Base-by-base conservation (phyloP, 2,797 vertebrate genomes). In the Poeciliopsis turneri region DNA sequence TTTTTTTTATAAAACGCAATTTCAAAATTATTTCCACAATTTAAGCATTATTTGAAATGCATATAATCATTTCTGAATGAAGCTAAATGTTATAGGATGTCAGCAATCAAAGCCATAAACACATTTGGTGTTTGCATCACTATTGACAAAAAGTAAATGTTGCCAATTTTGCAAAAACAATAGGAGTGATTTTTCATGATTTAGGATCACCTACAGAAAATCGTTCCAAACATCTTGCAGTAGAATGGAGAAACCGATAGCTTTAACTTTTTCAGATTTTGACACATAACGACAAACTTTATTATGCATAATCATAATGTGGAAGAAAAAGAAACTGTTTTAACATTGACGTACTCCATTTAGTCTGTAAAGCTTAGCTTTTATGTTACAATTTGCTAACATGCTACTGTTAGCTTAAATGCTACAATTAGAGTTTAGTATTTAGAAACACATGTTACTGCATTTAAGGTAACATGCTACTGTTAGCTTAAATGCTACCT, bases 121-220 rank as follows among this genome's bases (percentile, higher is more conserved):
- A 25, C 36, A 64, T 12, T 43, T 43, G 1, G 6, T 76, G 49
- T 47, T 57, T 73, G 39, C 18, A 43, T 47, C 70, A 81, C 71
- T 61, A 47, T 70, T 36, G 2, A 36, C 16, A 64, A 20, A 64
- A 36, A 41, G 20, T 0, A 12, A 28, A 0, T 5, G 59, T 10
- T 18, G 11, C 30, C 18, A 36, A 11, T 41, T 25, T 72, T 11
- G 55, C 18, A 68, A 64, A 68, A 68, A 23, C 43, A 74, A 74
- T 9, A 33, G 39, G 46, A 64, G 66, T 39, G 18, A 81, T 82
- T 23, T 75, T 25, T 28, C 39, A 23, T 36, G 46, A 79, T 84
- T 86, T 85, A 30, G 13, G 28, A 59, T 61, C 15, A 18, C 33
- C 16, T 18, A 28, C 15, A 61, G 59, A 61, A 61, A 61, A 61